Percentiles rank a stretch among this genome's conserved stretches.
These are phyloP conservation scores for Daboia siamensis DNA, from an alignment of 2,113 vertebrate species.

Conservation along the genomic window DNA sequence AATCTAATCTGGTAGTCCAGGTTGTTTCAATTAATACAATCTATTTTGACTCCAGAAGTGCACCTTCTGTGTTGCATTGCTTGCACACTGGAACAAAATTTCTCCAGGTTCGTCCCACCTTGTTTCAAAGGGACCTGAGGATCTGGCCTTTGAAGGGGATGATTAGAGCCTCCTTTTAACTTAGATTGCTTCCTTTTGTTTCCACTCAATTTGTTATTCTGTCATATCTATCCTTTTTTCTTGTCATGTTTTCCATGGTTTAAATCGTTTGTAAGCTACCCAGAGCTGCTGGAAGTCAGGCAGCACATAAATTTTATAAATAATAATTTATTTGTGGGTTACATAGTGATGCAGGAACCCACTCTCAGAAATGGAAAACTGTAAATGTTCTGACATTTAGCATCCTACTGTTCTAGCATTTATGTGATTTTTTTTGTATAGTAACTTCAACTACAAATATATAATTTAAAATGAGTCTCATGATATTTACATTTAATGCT, in stretches of 20 bases:
- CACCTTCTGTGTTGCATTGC: not conserved
- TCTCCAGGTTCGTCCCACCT: not conserved
- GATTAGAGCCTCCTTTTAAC: not conserved
- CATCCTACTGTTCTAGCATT: not conserved
- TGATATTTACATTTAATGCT: not conserved
- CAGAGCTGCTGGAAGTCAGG: not conserved
- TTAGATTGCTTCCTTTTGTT: not conserved
- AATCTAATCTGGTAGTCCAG: not conserved
- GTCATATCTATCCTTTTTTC: not conserved
- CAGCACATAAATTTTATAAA: not conserved
- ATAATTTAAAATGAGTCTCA: not conserved
- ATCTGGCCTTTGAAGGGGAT: not conserved
- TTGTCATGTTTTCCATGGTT: not conserved
- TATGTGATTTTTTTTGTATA: not conserved
- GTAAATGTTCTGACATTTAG: not conserved
- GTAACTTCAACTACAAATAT: not conserved
- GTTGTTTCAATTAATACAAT: not conserved
- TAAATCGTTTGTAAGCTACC: not conserved
- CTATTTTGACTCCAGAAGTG: not conserved
- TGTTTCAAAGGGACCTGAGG: not conserved
- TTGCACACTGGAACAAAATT: not conserved
- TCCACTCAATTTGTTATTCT: not conserved
- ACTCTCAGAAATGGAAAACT: not conserved
- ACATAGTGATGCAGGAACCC: not conserved
- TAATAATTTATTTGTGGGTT: not conserved